A percentile compares a stretch with the other conserved stretches of the same genome.
phyloP scores from a whole-genome alignment of 2,113 vertebrate species.

The Dascyllus trimaculatus region DNA sequence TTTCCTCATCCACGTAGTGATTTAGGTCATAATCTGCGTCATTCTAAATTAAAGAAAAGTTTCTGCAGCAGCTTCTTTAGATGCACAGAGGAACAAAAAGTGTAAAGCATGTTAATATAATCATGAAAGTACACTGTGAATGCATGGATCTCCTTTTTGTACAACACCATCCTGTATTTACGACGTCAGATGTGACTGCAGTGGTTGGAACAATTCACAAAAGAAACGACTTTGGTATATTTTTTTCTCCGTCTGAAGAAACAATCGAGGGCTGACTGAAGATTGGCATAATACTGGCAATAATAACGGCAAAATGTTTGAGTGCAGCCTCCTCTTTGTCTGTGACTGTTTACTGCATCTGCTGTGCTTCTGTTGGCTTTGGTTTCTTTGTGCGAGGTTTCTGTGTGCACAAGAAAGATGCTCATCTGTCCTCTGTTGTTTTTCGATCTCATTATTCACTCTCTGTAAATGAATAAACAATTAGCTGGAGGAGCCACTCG shows the following conservation, averaged over 20 bases:
- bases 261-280: neutral
- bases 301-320: slow-evolving; percentile 4
- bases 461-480: slow-evolving; percentile 17
- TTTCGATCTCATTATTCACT: slow-evolving; percentile 10
- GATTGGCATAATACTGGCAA: neutral
- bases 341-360: slow-evolving; percentile 35
- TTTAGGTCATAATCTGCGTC: too few relatives aligned
- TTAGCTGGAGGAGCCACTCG: slow-evolving; percentile 19
- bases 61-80: neutral
- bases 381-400: slow-evolving; percentile 18
- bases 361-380: slow-evolving; percentile 21
- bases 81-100: too few relatives aligned
- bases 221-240: neutral
- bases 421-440: slow-evolving; percentile 41
- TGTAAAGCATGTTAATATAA: neutral
- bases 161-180: neutral
- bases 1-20: too few relatives aligned
- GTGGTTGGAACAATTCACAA: too few relatives aligned
- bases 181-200: too few relatives aligned
- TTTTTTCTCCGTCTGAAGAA: neutral
- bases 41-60: neutral
- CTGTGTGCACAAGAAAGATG: neutral
- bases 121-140: neutral
- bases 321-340: slow-evolving; percentile 33
- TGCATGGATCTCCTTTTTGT: neutral